phyloP scores from a whole-genome alignment of 2,888 invertebrate genomes.

The Balanococcus diminutus region DNA sequence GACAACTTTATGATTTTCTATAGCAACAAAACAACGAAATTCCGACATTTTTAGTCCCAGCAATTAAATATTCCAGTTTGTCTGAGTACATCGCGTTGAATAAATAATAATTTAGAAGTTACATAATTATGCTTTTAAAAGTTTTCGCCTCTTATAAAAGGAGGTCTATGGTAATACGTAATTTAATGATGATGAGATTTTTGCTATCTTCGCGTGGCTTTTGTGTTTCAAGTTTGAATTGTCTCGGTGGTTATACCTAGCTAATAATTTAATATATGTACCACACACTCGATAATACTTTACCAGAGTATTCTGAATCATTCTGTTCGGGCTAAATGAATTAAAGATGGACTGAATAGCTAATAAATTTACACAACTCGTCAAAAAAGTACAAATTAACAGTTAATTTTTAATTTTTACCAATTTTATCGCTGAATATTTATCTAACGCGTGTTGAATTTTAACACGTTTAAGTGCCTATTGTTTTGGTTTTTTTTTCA shows the following conservation, averaged over 20 bases:
- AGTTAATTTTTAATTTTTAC: not conserved
- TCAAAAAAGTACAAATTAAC: not conserved
- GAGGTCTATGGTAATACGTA: conserved; percentile 40
- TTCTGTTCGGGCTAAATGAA: not conserved
- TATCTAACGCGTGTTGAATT: not conserved
- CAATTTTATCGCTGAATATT: not conserved
- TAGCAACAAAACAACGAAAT: conserved; percentile 28
- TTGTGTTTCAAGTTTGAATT: conserved; percentile 19
- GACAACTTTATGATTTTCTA: conserved; percentile 38
- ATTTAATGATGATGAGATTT: conserved; percentile 42
- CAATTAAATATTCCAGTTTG: conserved; percentile 41
- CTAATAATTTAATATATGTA: not conserved
- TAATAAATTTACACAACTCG: not conserved
- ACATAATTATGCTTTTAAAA: conserved; percentile 50
- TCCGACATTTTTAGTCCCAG: conserved; percentile 20
- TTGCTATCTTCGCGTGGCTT: conserved; percentile 11
- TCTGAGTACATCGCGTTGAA: conserved; percentile 25
- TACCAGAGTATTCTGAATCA: not conserved
- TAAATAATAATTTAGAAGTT: conserved; percentile 47
- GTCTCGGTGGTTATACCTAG: not conserved
- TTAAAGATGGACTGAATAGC: not conserved
- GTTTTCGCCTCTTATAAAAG: conserved; percentile 41
- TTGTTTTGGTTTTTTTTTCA: not conserved
- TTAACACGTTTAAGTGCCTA: not conserved
- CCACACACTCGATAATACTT: not conserved